Conservation (phyloP, 2,113 vertebrate genomes). For the Lates calcarifer region DNA sequence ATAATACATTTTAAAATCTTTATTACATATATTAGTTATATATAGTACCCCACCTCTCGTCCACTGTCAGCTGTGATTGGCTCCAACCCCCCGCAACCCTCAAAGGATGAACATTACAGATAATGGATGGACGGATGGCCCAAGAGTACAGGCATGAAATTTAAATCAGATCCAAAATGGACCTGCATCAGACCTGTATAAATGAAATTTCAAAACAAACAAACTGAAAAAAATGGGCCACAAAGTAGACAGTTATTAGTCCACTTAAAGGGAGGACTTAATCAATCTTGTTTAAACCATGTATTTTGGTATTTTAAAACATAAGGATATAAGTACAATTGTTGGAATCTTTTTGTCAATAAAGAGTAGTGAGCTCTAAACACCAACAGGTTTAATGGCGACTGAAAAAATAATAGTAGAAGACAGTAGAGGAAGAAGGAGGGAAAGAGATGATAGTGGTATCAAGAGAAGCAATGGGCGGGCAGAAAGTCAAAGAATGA, state of each 20-base stretch:
- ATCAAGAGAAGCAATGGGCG: not conserved
- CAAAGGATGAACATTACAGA: too few relatives aligned
- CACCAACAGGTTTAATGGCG: not conserved
- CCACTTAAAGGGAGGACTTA: too few relatives aligned
- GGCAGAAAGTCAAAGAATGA: not conserved
- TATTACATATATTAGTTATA: not conserved
- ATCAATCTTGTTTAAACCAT: not conserved
- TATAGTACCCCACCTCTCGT: too few relatives aligned
- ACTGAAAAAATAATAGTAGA: not conserved
- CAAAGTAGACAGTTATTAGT: too few relatives aligned
- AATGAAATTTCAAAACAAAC: too few relatives aligned
- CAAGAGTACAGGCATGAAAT: not conserved
- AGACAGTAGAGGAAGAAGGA: not conserved
- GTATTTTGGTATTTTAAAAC: not conserved
- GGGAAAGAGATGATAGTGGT: not conserved
- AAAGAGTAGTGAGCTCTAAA: not conserved
- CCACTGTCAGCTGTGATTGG: too few relatives aligned
- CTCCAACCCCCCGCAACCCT: too few relatives aligned
- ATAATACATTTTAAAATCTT: too few relatives aligned
- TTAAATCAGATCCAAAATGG: not conserved
- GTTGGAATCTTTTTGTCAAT: conserved; percentile 5
- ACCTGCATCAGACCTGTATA: not conserved
- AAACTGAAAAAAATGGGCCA: too few relatives aligned
- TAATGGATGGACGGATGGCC: too few relatives aligned
- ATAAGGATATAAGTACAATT: not conserved